Evolutionary conservation across 2,113 vertebrate genomes (phyloP).

Genomic region (Andinoacara biseriatus): DNA sequence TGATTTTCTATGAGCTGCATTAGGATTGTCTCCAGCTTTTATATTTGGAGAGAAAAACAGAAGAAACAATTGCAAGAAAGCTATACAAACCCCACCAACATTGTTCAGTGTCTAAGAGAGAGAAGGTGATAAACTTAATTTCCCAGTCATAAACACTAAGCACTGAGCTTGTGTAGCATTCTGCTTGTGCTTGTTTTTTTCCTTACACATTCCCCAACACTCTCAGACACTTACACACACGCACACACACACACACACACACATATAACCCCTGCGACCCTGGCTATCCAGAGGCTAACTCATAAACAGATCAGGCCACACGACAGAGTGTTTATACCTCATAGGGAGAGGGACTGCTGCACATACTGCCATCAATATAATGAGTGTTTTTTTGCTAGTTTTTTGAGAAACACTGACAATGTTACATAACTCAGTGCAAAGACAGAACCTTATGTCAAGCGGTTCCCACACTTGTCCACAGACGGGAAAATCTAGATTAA

Average conservation of each 20-base stretch:
- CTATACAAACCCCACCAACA: not conserved
- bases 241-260: constrained; percentile 20
- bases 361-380: not conserved
- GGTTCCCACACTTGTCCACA: constrained; percentile 27
- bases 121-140: not conserved
- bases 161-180: constrained; percentile 25
- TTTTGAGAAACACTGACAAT: constrained; percentile 37
- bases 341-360: constrained; percentile 21
- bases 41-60: not conserved
- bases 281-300: constrained; percentile 34
- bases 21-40: not conserved
- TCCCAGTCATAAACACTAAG: not conserved
- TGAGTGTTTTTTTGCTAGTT: constrained; percentile 29
- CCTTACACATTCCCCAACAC: constrained; percentile 44
- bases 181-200: constrained; percentile 46
- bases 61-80: not conserved
- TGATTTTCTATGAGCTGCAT: not conserved
- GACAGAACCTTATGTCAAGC: constrained; percentile 17
- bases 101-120: not conserved
- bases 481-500: constrained; percentile 14
- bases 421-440: constrained; percentile 33
- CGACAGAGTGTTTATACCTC: constrained; percentile 62
- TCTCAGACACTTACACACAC: constrained; percentile 27
- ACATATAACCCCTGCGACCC: constrained; percentile 22
- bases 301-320: constrained; percentile 56